Evolutionary conservation across 2,797 vertebrate species (phyloP), one percentile per base, ranked within the genome.

Genomic region (Acrossocheilus fasciatus): DNA sequence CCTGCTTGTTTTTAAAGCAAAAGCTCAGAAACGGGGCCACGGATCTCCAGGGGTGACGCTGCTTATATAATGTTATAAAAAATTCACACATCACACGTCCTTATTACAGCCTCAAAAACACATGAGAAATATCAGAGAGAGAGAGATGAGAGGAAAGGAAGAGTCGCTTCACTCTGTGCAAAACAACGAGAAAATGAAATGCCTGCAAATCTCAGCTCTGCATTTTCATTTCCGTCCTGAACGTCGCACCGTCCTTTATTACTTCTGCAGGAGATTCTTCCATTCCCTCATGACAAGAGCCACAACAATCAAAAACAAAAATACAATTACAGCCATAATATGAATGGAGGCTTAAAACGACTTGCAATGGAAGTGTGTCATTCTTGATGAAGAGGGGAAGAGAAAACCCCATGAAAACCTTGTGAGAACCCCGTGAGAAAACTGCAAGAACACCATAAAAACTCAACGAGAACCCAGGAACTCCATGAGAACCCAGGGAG

Each of bases 21-120:
- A 83, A 66, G 54, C 82, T 86, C 75, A 92, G 93, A 93, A 95
- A 95, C 86, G 91, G 95, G 95, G 95, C 93, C 93, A 93, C 74
- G 86, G 93, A 93, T 95, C 95, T 96, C 95, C 91, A 70, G 94
- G 94, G 95, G 93, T 92, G 92, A 87, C 45, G 50, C 85, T 90
- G 93, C 92, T 95, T 96, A 96, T 94, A 93, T 95, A 96, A 96
- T 93, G 89, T 91, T 88, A 95, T 95, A 91, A 96, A 95, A 95
- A 94, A 96, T 95, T 93, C 92, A 95, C 93, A 93, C 89, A 92
- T 94, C 92, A 93, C 93, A 92, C 94, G 94, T 93, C 93, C 93
- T 93, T 94, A 93, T 93, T 93, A 92, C 89, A 75, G 90, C 72
- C 77, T 90, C 89, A 92, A 92, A 87, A 87, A 86, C 82, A 79